Evolutionary conservation across 1,140 invertebrate genomes (phyloP), one percentile per base, ranked within the genome.

Genomic region (Cydia fagiglandana): DNA sequence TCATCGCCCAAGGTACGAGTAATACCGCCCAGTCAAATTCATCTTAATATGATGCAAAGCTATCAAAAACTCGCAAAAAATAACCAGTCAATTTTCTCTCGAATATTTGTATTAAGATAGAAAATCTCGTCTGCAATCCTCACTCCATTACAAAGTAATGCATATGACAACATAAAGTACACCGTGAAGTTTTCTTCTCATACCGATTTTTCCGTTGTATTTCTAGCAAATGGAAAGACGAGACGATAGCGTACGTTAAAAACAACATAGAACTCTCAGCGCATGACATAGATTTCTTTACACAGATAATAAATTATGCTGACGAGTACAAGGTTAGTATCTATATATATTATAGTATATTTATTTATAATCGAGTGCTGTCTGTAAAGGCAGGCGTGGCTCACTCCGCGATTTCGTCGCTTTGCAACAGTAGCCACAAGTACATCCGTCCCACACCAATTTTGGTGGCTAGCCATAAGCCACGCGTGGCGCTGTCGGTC

Each of bases 231-330:
- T 86, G 83, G 86, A 75, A 79, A 73, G 73, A 73, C 75, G 45
- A 12, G 50, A 61, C 50, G n/a, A 73, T 41, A 47, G 30, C 38
- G 5, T 88, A 91, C 74, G 64, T 78, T 9, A 90, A 87, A 81
- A 88, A 76, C 17, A 91, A 88, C 70, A 86, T 92, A 38, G 86
- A 91, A 50, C 80, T 92, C 2, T 86, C 88, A 0, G 78, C 86
- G n/a, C 86, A 87, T 75, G 89, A 92, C 66, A 80, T 79, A 12
- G 84, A 88, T 75, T 88, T 88, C 79, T 88, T 82, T 76, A 78
- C 84, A 38, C 79, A 87, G 74, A 80, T 91, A 70, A 64, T 79
- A 20, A 85, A 88, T 76, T 89, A 90, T 64, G 79, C 84, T 64
- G 77, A 85, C 13, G 45, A 79, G 70, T 91, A 86, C 74, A 87